These are phyloP conservation scores for Acestrorhynchus altus DNA, from an alignment of 2,797 vertebrate genomes.

Conservation along the genomic window DNA sequence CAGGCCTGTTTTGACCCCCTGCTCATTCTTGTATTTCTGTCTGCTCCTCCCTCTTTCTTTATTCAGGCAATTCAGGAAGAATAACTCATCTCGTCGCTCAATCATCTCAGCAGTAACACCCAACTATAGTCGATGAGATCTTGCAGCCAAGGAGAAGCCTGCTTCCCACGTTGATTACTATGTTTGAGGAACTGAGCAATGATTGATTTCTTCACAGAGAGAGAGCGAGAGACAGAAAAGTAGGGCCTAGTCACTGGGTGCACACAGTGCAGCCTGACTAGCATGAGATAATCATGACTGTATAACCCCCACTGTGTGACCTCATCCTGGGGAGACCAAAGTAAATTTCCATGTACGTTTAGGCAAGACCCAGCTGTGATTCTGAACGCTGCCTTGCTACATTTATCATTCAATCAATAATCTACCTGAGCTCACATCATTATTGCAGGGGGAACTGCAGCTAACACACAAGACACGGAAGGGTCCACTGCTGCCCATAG, in stretches of 20 bases:
- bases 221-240: not conserved
- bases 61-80: constrained; percentile 52
- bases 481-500: constrained; percentile 36
- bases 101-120: constrained; percentile 38
- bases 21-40: constrained; percentile 7
- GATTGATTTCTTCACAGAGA: constrained; percentile 26
- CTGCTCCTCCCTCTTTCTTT: constrained; percentile 44
- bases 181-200: constrained; percentile 17
- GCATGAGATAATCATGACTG: constrained; percentile 14
- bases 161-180: constrained; percentile 30
- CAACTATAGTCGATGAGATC: constrained; percentile 4
- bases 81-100: constrained; percentile 37
- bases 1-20: constrained; percentile 2
- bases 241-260: not conserved
- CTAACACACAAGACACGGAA: constrained; percentile 30
- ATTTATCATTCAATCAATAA: constrained; percentile 51
- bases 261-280: constrained; percentile 20
- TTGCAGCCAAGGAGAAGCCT: constrained; percentile 12
- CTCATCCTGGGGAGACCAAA: constrained; percentile 39
- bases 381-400: constrained; percentile 20
- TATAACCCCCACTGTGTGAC: constrained; percentile 34
- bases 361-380: constrained; percentile 32
- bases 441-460: constrained; percentile 34
- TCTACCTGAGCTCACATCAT: constrained; percentile 46
- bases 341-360: constrained; percentile 20